Base-by-base conservation (phyloP, 2,797 vertebrate genomes). In the Amblyopsis hoosieri region DNA sequence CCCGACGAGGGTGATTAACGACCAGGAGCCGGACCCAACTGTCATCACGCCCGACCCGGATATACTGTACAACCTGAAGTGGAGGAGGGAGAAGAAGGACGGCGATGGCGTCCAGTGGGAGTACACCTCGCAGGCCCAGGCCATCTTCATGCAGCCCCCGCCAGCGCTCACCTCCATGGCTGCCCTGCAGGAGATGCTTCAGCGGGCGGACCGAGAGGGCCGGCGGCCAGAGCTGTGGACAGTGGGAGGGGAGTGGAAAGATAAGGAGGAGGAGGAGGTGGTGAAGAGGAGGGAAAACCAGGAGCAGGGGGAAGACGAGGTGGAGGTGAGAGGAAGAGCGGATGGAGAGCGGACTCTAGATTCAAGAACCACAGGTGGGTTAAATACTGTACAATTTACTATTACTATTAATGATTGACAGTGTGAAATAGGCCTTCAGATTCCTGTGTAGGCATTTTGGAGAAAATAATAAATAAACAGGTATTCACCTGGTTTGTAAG, bases 101-200 rank as follows among this genome's bases (percentile, higher is more conserved):
- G 81, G 85, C 0, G 87, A 91, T 54, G 93, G 88, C 46, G 82
- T 4, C 64, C 89, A 92, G 52, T 94, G 93, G 93, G 93, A 94
- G 66, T 94, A 94, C 81, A 93, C 91, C 52, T 92, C 93, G 7
- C 91, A 93, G 76, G 93, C 92, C 55, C 90, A 93, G 78, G 88
- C 91, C 52, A 71, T 90, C 33, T 91, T 93, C 75, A 90, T 91
- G 85, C 90, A 91, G 78, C 92, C 92, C 6, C 88, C 91, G 45
- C 88, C 91, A 53, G 61, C 91, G 71, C 60, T 92, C 73, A 3
- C 92, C 74, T 93, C 92, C 9, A 85, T 94, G 87, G 88, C 89
- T 4, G 88, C 92, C 11, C 83, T 93, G 69, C 88, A 92, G 80
- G 91, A 92, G 69, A 92, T 92, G 65, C 84, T 96, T 77, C 94